Evolutionary conservation across 2,888 invertebrate genomes (phyloP).

Genomic region (Sarcophaga rosellei): DNA sequence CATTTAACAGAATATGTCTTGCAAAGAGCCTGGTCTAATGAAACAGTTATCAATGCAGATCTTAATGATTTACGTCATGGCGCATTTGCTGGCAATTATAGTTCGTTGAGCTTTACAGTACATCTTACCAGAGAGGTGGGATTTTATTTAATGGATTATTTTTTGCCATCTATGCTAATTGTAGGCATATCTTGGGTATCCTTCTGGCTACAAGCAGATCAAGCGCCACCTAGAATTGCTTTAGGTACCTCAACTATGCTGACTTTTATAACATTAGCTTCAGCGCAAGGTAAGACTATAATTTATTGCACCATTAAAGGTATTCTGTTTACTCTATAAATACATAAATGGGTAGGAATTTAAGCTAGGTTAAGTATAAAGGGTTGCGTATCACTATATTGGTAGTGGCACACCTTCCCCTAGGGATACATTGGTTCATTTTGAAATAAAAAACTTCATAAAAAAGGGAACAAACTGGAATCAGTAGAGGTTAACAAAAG

Average conservation of each 20-base stretch:
- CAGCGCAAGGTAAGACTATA: conserved; percentile 84
- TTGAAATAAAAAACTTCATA: no score
- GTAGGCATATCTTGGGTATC: conserved; percentile 94
- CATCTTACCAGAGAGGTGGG: conserved; percentile 91
- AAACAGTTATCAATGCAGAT: conserved; percentile 87
- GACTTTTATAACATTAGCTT: conserved; percentile 92
- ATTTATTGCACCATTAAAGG: no score
- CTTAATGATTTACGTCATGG: conserved; percentile 86
- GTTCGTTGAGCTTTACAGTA: conserved; percentile 89
- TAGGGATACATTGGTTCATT: no score
- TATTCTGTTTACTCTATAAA: no score
- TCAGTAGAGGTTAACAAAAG: no score
- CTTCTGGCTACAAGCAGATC: conserved; percentile 94
- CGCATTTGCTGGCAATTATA: conserved; percentile 91
- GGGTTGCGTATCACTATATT: no score
- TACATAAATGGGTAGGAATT: no score
- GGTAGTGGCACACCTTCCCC: no score
- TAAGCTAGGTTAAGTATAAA: no score
- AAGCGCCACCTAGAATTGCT: conserved; percentile 90
- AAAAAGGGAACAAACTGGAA: no score
- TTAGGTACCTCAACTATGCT: conserved; percentile 92
- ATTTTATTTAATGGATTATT: conserved; percentile 94
- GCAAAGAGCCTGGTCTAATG: conserved; percentile 87
- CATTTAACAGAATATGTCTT: conserved; percentile 91
- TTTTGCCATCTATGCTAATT: conserved; percentile 92